phyloP scores from a whole-genome alignment of 2,113 vertebrate species.

The Eonycteris spelaea region DNA sequence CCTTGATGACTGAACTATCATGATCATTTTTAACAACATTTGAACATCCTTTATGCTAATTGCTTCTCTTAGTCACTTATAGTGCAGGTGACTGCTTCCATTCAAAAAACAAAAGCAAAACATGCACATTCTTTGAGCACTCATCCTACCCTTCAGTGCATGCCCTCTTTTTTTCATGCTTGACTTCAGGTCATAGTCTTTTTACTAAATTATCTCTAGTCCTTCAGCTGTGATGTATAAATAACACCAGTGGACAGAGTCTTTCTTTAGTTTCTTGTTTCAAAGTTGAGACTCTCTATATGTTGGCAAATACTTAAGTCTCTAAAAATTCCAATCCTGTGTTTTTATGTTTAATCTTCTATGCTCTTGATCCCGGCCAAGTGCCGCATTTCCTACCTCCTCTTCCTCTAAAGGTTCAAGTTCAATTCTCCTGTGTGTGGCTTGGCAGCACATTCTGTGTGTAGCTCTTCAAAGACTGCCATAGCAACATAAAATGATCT shows the following conservation, averaged over 20 bases:
- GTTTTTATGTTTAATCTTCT: not conserved
- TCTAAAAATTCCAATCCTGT: not conserved
- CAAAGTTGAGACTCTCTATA: not conserved
- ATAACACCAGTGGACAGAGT: not conserved
- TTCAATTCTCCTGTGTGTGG: not conserved
- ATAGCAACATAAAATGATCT: not conserved
- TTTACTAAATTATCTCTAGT: not conserved
- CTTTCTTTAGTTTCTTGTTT: not conserved
- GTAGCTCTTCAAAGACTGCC: not conserved
- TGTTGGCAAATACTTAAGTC: not conserved
- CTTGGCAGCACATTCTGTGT: not conserved
- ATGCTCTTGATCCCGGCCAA: not conserved
- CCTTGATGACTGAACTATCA: conserved; percentile 45
- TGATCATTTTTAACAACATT: not conserved
- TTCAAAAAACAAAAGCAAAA: not conserved
- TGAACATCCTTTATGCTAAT: conserved; percentile 36
- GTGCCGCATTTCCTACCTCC: not conserved
- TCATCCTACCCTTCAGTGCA: accelerated
- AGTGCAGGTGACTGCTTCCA: not conserved
- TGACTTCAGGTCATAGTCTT: not conserved
- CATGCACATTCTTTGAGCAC: not conserved
- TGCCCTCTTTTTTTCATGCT: not conserved
- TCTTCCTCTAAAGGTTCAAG: not conserved
- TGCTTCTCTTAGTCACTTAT: conserved; percentile 40
- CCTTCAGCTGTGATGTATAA: not conserved